Conservation (phyloP, 2,888 invertebrate genomes). For the Xylophagus ater region DNA sequence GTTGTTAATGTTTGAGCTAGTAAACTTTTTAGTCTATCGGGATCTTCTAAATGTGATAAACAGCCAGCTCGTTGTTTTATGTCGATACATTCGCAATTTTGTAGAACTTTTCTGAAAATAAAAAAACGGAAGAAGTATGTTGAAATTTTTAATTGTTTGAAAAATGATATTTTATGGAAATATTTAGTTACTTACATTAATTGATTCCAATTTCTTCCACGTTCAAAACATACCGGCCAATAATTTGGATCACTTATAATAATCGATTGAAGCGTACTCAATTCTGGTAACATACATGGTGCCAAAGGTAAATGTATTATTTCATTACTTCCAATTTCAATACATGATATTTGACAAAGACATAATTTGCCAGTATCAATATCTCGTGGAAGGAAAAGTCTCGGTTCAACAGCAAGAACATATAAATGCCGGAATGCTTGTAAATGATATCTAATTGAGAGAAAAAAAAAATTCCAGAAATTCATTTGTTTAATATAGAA, state of each 20-base stretch:
- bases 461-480: constrained; percentile 2
- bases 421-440: constrained; percentile 96
- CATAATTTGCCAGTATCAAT: constrained; percentile 68
- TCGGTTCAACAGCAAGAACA: constrained; percentile 83
- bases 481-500: constrained; percentile 1
- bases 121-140: constrained; percentile 16
- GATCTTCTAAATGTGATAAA: constrained; percentile 76
- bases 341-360: constrained; percentile 62
- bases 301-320: constrained; percentile 49
- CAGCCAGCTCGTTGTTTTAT: constrained; percentile 86
- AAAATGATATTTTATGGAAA: background rate
- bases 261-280: constrained; percentile 61
- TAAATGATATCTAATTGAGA: constrained; percentile 72
- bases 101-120: constrained; percentile 48
- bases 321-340: constrained; percentile 42
- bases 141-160: constrained; percentile 2
- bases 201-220: constrained; percentile 73
- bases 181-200: constrained; percentile 47
- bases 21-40: constrained; percentile 64
- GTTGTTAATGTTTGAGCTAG: constrained; percentile 70
- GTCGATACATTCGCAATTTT: constrained; percentile 59
- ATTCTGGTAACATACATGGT: constrained; percentile 77
- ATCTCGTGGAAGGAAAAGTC: constrained; percentile 79
- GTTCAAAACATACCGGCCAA: constrained; percentile 78
- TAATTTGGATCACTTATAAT: constrained; percentile 74